A percentile compares a stretch with the other conserved stretches of the same genome.
Evolutionary conservation across 2,888 invertebrate species (phyloP).

Genomic region (Theristus sp.): DNA sequence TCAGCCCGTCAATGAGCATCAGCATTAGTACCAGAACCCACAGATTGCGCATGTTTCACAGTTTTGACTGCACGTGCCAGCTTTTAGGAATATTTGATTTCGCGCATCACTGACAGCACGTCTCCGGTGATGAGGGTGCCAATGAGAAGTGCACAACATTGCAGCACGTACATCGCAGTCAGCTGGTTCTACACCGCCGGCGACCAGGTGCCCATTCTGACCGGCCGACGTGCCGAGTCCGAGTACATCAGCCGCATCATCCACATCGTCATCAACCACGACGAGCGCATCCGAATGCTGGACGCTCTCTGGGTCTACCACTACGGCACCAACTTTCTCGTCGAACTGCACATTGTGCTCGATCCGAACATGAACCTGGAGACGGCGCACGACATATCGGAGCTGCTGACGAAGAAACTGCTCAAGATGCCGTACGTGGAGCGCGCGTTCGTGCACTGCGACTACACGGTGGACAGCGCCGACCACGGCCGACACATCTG

Average conservation of each 20-base stretch:
- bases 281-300: slow-evolving; percentile 23
- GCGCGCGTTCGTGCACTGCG: slow-evolving; percentile 34
- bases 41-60: too few species aligned
- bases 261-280: slow-evolving; percentile 22
- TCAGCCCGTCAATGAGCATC: too few species aligned
- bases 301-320: slow-evolving; percentile 38
- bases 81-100: too few species aligned
- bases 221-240: slow-evolving; percentile 20
- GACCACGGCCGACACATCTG: background rate
- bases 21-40: too few species aligned
- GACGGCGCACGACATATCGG: slow-evolving; percentile 33
- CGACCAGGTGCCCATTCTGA: slow-evolving; percentile 20
- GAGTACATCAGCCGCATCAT: slow-evolving; percentile 20
- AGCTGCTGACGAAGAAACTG: slow-evolving; percentile 31
- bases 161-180: slow-evolving; percentile 20
- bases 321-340: slow-evolving; percentile 32
- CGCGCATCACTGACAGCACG: too few species aligned
- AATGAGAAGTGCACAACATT: background rate
- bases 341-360: slow-evolving; percentile 29
- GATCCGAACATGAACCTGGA: slow-evolving; percentile 30
- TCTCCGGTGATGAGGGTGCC: background rate
- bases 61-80: too few species aligned
- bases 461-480: slow-evolving; percentile 19
- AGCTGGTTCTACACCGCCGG: slow-evolving; percentile 24
- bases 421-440: slow-evolving; percentile 31